phyloP scores from a whole-genome alignment of 2,113 vertebrate species.

The Kryptolebias marmoratus region DNA sequence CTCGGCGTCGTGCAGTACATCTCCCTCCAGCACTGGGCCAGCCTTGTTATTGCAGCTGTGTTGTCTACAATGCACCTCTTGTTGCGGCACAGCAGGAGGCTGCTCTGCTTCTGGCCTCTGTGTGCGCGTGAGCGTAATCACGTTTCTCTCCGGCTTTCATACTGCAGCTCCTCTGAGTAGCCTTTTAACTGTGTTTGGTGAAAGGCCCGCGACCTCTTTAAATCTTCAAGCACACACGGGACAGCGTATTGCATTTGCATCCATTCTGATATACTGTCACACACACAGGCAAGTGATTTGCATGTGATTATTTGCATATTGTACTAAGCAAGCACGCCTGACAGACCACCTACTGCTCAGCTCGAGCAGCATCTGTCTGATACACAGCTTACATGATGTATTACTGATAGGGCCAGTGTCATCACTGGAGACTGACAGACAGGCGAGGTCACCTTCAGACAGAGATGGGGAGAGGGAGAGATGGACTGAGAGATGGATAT shows the following conservation, averaged over 20 bases:
- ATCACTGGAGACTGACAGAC: constrained; percentile 65
- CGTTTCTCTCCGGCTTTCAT: constrained; percentile 51
- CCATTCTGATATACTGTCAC: constrained; percentile 45
- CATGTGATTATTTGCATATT: constrained; percentile 77
- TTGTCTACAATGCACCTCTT: constrained; percentile 79
- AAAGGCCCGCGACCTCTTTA: constrained; percentile 31
- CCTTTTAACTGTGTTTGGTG: constrained; percentile 44
- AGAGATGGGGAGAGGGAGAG: constrained; percentile 15
- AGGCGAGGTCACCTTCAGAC: constrained; percentile 76
- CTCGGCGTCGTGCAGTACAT: constrained; percentile 55
- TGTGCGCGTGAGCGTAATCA: constrained; percentile 50
- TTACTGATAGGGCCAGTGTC: constrained; percentile 69
- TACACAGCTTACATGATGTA: constrained; percentile 73
- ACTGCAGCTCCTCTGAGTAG: constrained; percentile 26
- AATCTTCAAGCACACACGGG: constrained; percentile 37
- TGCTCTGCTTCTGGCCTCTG: constrained; percentile 61
- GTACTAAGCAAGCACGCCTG: constrained; percentile 61
- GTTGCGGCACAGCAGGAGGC: constrained; percentile 74
- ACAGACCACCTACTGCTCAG: constrained; percentile 70
- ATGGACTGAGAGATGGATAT: constrained; percentile 58
- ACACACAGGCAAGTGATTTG: constrained; percentile 62
- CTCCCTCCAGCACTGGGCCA: constrained; percentile 63
- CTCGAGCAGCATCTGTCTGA: constrained; percentile 59
- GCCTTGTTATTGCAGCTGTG: constrained; percentile 81
- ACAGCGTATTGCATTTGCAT: constrained; percentile 58